Evolutionary conservation across 2,113 vertebrate genomes (phyloP).

Genomic region (Uria aalge): DNA sequence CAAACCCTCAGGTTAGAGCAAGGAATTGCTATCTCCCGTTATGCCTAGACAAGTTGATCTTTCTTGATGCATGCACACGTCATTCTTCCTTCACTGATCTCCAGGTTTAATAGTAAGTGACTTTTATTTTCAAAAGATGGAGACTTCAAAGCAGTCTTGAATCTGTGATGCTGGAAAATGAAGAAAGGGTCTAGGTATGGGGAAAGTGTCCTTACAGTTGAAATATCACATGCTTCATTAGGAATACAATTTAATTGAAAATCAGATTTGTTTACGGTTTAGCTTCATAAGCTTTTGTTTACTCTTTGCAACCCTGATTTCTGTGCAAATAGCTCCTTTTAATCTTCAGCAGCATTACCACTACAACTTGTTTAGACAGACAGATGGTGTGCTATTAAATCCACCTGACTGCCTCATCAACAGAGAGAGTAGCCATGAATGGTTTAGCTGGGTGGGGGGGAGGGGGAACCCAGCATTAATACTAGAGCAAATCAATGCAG

Average conservation of each 20-base stretch:
- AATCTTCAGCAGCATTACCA: not conserved
- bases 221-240: not conserved
- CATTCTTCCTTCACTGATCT: not conserved
- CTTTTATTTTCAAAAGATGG: not conserved
- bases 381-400: slow-evolving; percentile 36
- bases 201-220: not conserved
- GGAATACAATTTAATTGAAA: not conserved
- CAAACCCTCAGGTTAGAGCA: not conserved
- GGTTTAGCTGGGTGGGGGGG: not conserved
- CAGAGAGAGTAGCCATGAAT: not conserved
- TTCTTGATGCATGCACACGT: not conserved
- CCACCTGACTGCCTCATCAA: not conserved
- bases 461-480: not conserved
- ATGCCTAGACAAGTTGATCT: not conserved
- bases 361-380: not conserved
- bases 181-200: not conserved
- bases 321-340: not conserved
- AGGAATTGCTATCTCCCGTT: not conserved
- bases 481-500: not conserved
- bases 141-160: not conserved
- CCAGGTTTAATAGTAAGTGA: not conserved
- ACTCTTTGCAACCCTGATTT: not conserved
- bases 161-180: not conserved
- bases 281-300: not conserved
- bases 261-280: not conserved